phyloP scores from a whole-genome alignment of 2,113 vertebrate genomes.

The Macheiramphus alcinus region DNA sequence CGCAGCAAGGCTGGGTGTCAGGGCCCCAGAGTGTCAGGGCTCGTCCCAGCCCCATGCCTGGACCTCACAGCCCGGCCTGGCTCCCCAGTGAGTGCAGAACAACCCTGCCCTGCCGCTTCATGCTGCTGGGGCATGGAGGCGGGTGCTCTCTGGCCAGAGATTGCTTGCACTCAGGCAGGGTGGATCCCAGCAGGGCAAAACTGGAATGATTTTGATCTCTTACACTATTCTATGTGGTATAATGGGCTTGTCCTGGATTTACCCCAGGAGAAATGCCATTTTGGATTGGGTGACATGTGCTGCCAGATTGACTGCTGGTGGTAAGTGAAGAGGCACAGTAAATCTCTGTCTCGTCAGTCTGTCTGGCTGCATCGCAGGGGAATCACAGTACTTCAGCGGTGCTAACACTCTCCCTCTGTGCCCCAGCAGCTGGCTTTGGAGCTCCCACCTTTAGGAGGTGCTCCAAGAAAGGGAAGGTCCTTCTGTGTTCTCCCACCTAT shows the following conservation, averaged over 20 bases:
- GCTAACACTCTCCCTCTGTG: rapidly evolving
- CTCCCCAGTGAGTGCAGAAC: background rate
- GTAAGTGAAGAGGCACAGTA: background rate
- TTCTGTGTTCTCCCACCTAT: background rate
- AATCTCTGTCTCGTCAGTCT: background rate
- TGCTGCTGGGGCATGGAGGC: background rate
- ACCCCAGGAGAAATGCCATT: background rate
- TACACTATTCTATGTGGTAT: background rate
- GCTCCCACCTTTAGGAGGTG: background rate
- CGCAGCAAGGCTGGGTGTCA: background rate
- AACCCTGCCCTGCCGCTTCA: background rate
- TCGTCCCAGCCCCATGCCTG: rapidly evolving
- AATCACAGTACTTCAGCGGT: rapidly evolving
- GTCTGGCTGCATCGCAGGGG: background rate
- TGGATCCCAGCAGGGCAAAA: background rate
- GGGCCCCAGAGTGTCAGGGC: background rate
- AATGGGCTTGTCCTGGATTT: background rate
- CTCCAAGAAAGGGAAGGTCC: background rate
- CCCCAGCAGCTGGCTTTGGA: background rate
- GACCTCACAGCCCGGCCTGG: rapidly evolving
- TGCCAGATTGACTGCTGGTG: background rate
- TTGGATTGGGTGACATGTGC: background rate
- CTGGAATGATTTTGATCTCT: background rate
- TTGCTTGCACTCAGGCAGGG: background rate
- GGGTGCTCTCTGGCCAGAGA: background rate